Base-by-base conservation (phyloP, 2,888 invertebrate species). In the Lissonota sp. region DNA sequence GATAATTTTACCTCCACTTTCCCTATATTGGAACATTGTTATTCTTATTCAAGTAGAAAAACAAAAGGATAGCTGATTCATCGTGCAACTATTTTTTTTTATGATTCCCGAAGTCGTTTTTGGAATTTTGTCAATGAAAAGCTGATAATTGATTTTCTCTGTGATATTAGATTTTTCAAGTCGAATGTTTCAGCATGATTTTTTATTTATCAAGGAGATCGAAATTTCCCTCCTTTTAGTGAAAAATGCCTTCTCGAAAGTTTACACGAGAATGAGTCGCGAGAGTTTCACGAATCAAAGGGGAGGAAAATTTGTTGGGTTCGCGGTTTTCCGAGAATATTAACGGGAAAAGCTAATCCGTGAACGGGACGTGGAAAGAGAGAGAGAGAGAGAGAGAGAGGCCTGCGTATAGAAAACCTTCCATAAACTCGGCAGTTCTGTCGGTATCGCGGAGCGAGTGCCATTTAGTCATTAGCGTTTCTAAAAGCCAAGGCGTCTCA, bases 391-490 rank as follows among this genome's bases (percentile, higher is more conserved):
- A 10, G 46, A 55, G 60, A 10, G 51, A 75, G 67, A 77, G 71
- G 64, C 37, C 73, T 85, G 78, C 78, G 75, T 83, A 75, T 72
- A 83, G 80, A 76, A 58, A 78, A 63, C 83, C 84, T 87, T 84
- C 86, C 16, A 44, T 67, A 69, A 74, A 69, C 46, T 63, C 62
- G 53, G 51, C 8, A 88, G 57, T 42, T 46, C 49, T 73, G n/a
- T 40, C 16, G 44, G 62, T 64, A 53, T 70, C 55, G 49, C 55
- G 85, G 87, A 86, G 49, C 55, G 85, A 87, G 87, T 88, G 88
- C 90, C 89, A 91, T 92, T 90, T 75, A 91, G 91, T 92, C 90
- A 91, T 92, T 91, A 92, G 90, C 86, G 89, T 90, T 91, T 91
- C 90, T 88, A 88, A 92, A 91, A 91, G 90, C 90, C 69, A 53